Evolutionary conservation across 2,888 invertebrate genomes (phyloP).

Genomic region (Limenitis camilla): DNA sequence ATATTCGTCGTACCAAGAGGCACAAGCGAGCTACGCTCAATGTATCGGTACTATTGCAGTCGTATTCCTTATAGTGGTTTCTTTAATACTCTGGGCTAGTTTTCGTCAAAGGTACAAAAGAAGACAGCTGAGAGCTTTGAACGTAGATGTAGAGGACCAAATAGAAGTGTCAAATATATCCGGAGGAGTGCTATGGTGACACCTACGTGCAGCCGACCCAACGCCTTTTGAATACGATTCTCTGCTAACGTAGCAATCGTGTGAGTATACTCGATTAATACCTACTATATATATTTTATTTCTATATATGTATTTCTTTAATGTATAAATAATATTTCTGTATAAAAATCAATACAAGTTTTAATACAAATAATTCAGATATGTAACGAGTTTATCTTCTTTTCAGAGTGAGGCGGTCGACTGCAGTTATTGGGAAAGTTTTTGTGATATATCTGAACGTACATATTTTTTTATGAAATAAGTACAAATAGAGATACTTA

Average conservation of each 20-base stretch:
- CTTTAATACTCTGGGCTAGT: slow-evolving; percentile 70
- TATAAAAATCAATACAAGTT: not conserved
- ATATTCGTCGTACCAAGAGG: slow-evolving; percentile 54
- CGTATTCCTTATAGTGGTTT: slow-evolving; percentile 69
- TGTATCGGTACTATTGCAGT: slow-evolving; percentile 75
- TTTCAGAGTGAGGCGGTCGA: slow-evolving; percentile 66
- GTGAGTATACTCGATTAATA: slow-evolving; percentile 45
- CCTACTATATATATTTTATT: not conserved
- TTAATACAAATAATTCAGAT: not conserved
- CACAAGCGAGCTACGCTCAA: slow-evolving; percentile 48
- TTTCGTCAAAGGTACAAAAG: slow-evolving; percentile 57
- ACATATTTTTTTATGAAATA: slow-evolving; percentile 71
- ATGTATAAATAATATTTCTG: no score
- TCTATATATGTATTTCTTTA: not conserved
- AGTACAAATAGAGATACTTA: slow-evolving; percentile 63
- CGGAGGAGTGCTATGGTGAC: slow-evolving; percentile 83
- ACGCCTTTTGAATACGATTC: slow-evolving; percentile 76
- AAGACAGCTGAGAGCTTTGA: slow-evolving; percentile 44
- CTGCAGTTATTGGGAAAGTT: slow-evolving; percentile 49
- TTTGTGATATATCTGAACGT: slow-evolving; percentile 70
- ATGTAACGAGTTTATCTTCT: slow-evolving; percentile 11
- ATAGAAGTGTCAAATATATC: slow-evolving; percentile 78
- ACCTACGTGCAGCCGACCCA: slow-evolving; percentile 72
- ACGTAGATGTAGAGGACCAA: slow-evolving; percentile 54
- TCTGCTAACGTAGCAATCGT: slow-evolving; percentile 69